Evolutionary conservation across 2,113 vertebrate genomes (phyloP).

Genomic region (Eudyptes chrysolophus): DNA sequence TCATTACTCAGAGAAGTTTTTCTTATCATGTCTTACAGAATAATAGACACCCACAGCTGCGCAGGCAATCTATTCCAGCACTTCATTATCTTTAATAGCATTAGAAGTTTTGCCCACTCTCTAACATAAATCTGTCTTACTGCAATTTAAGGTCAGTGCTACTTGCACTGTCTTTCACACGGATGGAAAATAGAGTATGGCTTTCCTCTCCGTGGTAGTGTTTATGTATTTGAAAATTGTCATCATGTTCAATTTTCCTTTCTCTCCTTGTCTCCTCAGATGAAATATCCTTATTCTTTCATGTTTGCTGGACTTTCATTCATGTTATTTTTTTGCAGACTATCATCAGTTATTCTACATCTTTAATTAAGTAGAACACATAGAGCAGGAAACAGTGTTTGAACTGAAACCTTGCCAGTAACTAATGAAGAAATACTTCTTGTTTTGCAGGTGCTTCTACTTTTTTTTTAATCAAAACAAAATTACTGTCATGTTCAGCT

Average conservation of each 20-base stretch:
- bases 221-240: background rate
- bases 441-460: background rate
- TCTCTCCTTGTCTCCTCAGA: background rate
- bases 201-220: background rate
- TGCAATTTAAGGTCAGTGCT: background rate
- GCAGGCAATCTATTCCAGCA: background rate
- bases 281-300: background rate
- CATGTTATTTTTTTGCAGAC: background rate
- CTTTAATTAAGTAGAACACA: background rate
- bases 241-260: background rate
- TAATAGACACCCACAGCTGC: background rate
- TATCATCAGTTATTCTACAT: background rate
- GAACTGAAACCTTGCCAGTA: background rate
- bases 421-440: background rate
- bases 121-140: background rate
- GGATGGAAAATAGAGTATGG: background rate
- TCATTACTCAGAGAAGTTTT: background rate
- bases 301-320: background rate
- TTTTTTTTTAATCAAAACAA: background rate
- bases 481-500: background rate
- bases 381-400: background rate
- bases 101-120: background rate
- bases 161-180: background rate
- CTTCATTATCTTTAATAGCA: background rate
- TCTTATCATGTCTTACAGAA: background rate